Evolutionary conservation across 2,113 vertebrate genomes (phyloP).

Genomic region (Thamnaconus septentrionalis): DNA sequence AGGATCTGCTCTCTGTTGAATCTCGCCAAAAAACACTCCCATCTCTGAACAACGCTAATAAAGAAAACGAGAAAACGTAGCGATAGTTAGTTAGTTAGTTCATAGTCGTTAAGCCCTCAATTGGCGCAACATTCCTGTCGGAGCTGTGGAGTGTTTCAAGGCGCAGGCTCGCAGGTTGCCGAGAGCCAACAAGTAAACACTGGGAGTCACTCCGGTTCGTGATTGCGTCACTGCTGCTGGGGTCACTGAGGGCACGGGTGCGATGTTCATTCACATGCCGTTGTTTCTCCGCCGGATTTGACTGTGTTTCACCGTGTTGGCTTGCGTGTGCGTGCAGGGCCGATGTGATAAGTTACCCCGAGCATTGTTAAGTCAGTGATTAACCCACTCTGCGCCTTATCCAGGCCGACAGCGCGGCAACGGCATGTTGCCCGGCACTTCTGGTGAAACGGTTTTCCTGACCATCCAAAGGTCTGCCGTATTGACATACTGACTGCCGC

Average conservation of each 20-base stretch:
- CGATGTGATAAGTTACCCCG: constrained; percentile 30
- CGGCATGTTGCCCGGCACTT: background rate
- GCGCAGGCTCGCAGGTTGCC: constrained; percentile 25
- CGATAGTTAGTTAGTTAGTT: background rate
- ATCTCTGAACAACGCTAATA: constrained; percentile 28
- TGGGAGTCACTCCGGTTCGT: constrained; percentile 26
- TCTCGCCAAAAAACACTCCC: background rate
- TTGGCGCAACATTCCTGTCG: constrained; percentile 19
- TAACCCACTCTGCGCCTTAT: constrained; percentile 31
- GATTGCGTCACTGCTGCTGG: constrained; percentile 24
- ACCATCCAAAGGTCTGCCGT: constrained; percentile 31
- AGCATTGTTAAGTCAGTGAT: constrained; percentile 32
- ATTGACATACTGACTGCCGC: constrained; percentile 17
- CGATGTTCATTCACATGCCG: constrained; percentile 20
- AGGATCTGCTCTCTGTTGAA: constrained; percentile 37
- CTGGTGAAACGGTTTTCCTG: background rate
- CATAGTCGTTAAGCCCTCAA: constrained; percentile 11
- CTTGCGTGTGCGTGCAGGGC: constrained; percentile 24
- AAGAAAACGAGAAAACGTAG: constrained; percentile 5
- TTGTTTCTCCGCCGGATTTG: constrained; percentile 17
- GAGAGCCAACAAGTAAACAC: constrained; percentile 36
- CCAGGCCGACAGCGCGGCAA: constrained; percentile 1
- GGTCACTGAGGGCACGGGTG: constrained; percentile 45
- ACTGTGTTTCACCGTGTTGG: constrained; percentile 21
- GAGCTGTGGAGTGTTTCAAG: constrained; percentile 17